A percentile compares a stretch with the other conserved stretches of the same genome.
phyloP scores from a whole-genome alignment of 1,140 invertebrate species.

The Ectropis grisescens region DNA sequence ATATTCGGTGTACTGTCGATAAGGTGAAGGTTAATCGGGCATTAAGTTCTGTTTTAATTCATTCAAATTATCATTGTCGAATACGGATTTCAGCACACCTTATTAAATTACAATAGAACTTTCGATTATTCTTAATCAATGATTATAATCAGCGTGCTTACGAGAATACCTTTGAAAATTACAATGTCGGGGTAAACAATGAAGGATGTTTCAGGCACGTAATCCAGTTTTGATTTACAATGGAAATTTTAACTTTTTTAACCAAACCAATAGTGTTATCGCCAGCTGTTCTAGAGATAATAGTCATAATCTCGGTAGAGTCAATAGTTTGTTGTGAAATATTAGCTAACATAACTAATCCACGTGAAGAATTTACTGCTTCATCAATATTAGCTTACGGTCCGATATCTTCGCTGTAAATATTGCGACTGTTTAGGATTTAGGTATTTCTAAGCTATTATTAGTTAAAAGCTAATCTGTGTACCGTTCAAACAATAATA shows the following conservation, averaged over 20 bases:
- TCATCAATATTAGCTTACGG: slow-evolving; percentile 14
- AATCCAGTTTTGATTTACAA: slow-evolving; percentile 24
- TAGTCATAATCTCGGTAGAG: slow-evolving; percentile 17
- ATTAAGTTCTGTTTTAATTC: slow-evolving; percentile 1
- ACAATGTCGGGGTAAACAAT: not conserved
- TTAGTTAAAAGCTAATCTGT: too few species aligned
- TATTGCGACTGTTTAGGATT: not conserved
- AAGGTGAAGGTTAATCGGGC: slow-evolving; percentile 43
- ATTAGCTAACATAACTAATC: slow-evolving; percentile 10
- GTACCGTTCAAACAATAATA: too few species aligned
- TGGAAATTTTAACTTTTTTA: slow-evolving; percentile 27
- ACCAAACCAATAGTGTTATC: slow-evolving; percentile 19
- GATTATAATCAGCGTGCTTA: too few species aligned
- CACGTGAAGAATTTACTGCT: slow-evolving; percentile 17
- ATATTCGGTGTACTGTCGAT: slow-evolving; percentile 26
- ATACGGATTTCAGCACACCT: not conserved
- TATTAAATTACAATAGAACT: not conserved
- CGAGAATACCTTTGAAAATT: not conserved
- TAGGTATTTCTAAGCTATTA: not conserved
- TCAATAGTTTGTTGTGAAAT: slow-evolving; percentile 23
- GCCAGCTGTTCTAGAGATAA: slow-evolving; percentile 22
- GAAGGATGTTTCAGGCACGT: not conserved
- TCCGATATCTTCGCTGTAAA: not conserved
- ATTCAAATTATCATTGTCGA: not conserved
- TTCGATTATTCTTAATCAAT: not conserved